phyloP scores from a whole-genome alignment of 92 coral and sea anemone genomes.

The Phymanthus crucifer region DNA sequence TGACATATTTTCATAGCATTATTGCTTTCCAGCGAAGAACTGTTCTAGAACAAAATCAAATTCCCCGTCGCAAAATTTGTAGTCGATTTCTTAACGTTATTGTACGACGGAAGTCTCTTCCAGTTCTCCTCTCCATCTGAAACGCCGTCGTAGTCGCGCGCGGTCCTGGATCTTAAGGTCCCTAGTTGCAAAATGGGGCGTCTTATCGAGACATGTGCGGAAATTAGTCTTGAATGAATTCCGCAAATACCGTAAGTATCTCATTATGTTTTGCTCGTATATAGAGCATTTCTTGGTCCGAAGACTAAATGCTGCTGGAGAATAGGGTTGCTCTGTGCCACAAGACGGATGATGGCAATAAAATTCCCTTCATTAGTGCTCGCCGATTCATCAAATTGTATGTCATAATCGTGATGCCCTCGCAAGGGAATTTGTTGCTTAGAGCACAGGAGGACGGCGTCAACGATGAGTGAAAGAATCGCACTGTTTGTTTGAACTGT shows the following conservation, averaged over 20 bases:
- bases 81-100: too few species aligned
- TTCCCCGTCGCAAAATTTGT: too few species aligned
- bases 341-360: conserved; percentile 58
- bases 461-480: conserved; percentile 67
- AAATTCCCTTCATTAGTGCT: conserved; percentile 59
- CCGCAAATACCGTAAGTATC: too few species aligned
- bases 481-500: conserved; percentile 47
- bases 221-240: too few species aligned
- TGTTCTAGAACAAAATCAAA: too few species aligned
- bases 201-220: too few species aligned
- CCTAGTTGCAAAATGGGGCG: neutral
- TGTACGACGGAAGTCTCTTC: too few species aligned
- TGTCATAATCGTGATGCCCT: conserved; percentile 59
- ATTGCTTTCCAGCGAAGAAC: too few species aligned
- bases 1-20: too few species aligned
- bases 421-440: conserved; percentile 68
- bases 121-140: too few species aligned
- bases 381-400: conserved; percentile 54
- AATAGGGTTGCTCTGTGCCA: conserved; percentile 69
- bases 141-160: too few species aligned
- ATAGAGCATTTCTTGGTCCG: conserved; percentile 60
- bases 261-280: conserved; percentile 60
- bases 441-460: conserved; percentile 62
- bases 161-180: too few species aligned
- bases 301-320: conserved; percentile 49